Evolutionary conservation across 2,113 vertebrate species (phyloP).

Genomic region (Neofelis nebulosa): DNA sequence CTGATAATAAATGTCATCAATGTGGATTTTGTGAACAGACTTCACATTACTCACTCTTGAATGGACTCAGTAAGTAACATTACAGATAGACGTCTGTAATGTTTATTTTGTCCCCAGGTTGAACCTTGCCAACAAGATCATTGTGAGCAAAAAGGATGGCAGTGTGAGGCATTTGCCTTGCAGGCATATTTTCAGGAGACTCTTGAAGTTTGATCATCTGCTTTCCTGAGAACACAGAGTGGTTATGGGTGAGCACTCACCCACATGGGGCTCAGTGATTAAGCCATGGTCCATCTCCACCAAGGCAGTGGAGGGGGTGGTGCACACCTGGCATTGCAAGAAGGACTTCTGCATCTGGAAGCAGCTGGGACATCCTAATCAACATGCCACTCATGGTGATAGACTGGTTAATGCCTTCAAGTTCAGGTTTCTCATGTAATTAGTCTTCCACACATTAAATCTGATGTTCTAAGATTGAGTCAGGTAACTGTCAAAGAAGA

Average conservation of each 20-base stretch:
- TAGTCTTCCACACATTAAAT: slow-evolving; percentile 95
- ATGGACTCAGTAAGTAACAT: slow-evolving; percentile 91
- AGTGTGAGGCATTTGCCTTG: slow-evolving; percentile 94
- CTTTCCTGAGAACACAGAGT: slow-evolving; percentile 94
- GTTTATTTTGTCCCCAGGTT: slow-evolving; percentile 94
- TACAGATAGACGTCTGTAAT: slow-evolving; percentile 94
- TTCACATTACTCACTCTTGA: slow-evolving; percentile 93
- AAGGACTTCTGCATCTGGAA: slow-evolving; percentile 96
- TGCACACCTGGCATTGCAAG: slow-evolving; percentile 94
- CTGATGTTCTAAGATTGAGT: slow-evolving; percentile 93
- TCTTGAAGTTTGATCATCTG: slow-evolving; percentile 97
- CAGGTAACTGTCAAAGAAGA: slow-evolving; percentile 95
- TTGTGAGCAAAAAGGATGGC: slow-evolving; percentile 92
- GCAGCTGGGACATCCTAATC: slow-evolving; percentile 95
- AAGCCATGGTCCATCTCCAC: slow-evolving; percentile 94
- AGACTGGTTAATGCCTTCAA: slow-evolving; percentile 96
- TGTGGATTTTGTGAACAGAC: slow-evolving; percentile 94
- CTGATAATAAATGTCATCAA: slow-evolving; percentile 95
- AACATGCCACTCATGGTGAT: slow-evolving; percentile 96
- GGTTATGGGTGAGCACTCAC: slow-evolving; percentile 92
- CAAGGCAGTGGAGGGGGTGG: slow-evolving; percentile 85
- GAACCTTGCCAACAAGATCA: slow-evolving; percentile 95
- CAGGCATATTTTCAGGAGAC: slow-evolving; percentile 96
- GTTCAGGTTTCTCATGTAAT: slow-evolving; percentile 94
- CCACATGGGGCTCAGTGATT: slow-evolving; percentile 92